Percentiles rank a stretch among this genome's conserved stretches.
These are phyloP conservation scores for Platypus cylindrus DNA, from an alignment of 2,888 invertebrate species.

Conservation along the genomic window DNA sequence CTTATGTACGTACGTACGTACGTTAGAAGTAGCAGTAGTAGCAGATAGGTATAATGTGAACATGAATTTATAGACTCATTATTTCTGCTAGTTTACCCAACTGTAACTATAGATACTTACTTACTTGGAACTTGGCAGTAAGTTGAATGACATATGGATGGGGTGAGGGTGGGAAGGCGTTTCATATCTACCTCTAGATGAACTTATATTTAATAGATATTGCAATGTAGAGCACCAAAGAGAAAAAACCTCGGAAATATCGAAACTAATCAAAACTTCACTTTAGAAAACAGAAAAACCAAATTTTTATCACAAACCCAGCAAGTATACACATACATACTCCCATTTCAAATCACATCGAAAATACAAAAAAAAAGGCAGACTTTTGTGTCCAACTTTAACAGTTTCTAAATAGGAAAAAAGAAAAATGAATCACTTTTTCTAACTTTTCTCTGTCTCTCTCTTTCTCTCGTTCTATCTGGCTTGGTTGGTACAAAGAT, in stretches of 20 bases:
- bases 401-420: slow-evolving; percentile 14
- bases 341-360: slow-evolving; percentile 1
- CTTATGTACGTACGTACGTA: too few species aligned
- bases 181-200: too few species aligned
- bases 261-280: too few species aligned
- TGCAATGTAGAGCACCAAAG: too few species aligned
- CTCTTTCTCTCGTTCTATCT: neutral
- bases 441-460: neutral
- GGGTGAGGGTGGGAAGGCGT: slow-evolving; percentile 1
- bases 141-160: too few species aligned
- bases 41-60: too few species aligned
- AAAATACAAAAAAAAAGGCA: neutral
- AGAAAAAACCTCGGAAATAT: too few species aligned
- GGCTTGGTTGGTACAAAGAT: slow-evolving; percentile 10
- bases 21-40: too few species aligned
- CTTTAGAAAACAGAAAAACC: too few species aligned
- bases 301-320: too few species aligned
- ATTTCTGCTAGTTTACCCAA: slow-evolving; percentile 15
- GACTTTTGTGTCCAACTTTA: slow-evolving; percentile 16
- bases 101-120: slow-evolving; percentile 16
- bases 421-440: slow-evolving; percentile 7
- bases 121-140: too few species aligned
- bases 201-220: too few species aligned
- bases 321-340: neutral
- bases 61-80: slow-evolving; percentile 15